A percentile compares a stretch with the other conserved stretches of the same genome.
These are phyloP conservation scores for Dolichallabes microphthalmus DNA, from an alignment of 2,113 vertebrate genomes.

Conservation along the genomic window DNA sequence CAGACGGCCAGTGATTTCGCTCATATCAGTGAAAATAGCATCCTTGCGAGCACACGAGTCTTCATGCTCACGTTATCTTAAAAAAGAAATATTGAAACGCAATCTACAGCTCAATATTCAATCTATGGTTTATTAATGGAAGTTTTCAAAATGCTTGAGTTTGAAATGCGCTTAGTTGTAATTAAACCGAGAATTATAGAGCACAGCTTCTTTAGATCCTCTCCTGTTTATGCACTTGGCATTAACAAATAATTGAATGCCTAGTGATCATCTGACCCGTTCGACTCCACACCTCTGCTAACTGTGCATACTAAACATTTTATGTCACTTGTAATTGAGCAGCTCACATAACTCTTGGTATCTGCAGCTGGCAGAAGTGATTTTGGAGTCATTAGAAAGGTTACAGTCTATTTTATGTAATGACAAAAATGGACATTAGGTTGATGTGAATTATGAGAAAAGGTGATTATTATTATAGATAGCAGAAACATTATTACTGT, in stretches of 20 bases:
- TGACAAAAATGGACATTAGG: conserved; percentile 3
- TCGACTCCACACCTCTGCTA: neutral
- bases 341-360: neutral
- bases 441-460: neutral
- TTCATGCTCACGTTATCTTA: no score
- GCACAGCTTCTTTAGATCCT: neutral
- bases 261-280: neutral
- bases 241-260: neutral
- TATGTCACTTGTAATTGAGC: conserved; percentile 6
- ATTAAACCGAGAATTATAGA: neutral
- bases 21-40: neutral
- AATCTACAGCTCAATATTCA: no score
- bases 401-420: neutral
- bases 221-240: conserved; percentile 15
- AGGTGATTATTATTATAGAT: neutral
- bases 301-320: neutral
- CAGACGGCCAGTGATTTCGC: neutral
- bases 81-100: neutral
- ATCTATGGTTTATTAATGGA: neutral
- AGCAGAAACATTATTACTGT: conserved; percentile 16
- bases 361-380: conserved; percentile 7
- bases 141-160: neutral
- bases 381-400: conserved; percentile 15
- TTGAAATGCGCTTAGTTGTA: neutral
- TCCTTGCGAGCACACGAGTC: no score